Evolutionary conservation across 2,797 vertebrate species (phyloP), one percentile per base, ranked within the genome.

Genomic region (Heteromormyrus szaboi): DNA sequence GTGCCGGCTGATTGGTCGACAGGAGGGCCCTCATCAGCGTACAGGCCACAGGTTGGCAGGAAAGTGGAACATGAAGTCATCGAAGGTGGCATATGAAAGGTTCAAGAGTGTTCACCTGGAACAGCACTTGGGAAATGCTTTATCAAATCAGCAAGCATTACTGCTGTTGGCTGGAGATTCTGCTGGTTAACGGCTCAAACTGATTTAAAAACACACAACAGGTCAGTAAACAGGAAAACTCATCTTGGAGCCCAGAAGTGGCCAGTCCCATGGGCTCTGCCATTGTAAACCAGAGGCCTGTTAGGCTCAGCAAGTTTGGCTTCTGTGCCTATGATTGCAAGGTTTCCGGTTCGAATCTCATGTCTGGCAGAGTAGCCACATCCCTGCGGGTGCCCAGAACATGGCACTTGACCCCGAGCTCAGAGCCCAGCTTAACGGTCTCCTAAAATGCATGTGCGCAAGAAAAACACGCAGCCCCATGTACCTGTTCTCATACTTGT

Each of bases 41-140:
- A 76, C 68, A 6, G 29, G 68, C 68, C 68, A 41, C 12, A 33
- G 25, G 33, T 59, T 4, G 17, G 9, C 14, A 48, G 33, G 17
- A 89, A 54, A 86, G 83, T 53, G 54, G 62, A 29, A 9, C 54
- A 87, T 44, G 85, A 72, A 72, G 88, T 86, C 56, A 68, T 33
- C 17, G 1, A 56, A 14, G 44, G 22, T 14, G 83, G 14, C 19
- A 76, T 14, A 41, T 8, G 33, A 76, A 76, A 5, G 33, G 29
- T 41, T 76, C 33, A 41, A 19, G 33, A 41, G 68, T 41, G 68
- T 76, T 41, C 1, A 0, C 14, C 14, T 44, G 68, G 4, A 41
- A 76, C 33, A 76, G 68, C 68, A 41, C 68, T 76, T 19, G 12
- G 37, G 68, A 68, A 29, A 68, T 14, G 68, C 68, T 41, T 41